phyloP scores from a whole-genome alignment of 2,888 invertebrate genomes.

The Cantharis rufa region DNA sequence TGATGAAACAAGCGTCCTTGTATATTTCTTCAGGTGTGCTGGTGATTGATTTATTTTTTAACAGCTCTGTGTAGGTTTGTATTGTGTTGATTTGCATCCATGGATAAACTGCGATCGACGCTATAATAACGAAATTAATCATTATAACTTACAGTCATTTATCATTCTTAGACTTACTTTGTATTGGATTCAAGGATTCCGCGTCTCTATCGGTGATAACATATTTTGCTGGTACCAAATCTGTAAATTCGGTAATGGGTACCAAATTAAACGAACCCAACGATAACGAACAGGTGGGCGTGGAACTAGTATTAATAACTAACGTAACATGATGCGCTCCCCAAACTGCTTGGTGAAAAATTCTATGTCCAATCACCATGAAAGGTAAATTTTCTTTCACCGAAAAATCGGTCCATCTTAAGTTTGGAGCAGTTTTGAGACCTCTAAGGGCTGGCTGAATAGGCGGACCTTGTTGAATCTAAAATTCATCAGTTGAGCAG shows the following conservation, averaged over 20 bases:
- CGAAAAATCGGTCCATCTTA: conserved; percentile 75
- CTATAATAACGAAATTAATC: conserved; percentile 55
- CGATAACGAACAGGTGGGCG: conserved; percentile 57
- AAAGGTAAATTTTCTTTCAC: conserved; percentile 54
- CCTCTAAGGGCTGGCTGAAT: conserved; percentile 72
- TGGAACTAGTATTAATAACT: conserved; percentile 67
- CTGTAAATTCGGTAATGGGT: conserved; percentile 81
- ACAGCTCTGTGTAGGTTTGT: conserved; percentile 67
- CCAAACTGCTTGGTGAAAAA: conserved; percentile 80
- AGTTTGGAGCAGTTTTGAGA: conserved; percentile 72
- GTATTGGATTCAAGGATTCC: conserved; percentile 66
- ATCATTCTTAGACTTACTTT: conserved; percentile 59
- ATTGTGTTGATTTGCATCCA: conserved; percentile 76
- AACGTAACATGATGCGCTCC: conserved; percentile 71
- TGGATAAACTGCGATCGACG: conserved; percentile 77
- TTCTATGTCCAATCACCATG: conserved; percentile 69
- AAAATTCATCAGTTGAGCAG: neutral
- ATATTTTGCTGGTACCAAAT: conserved; percentile 72
- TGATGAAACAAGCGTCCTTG: conserved; percentile 74
- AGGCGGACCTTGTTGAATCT: conserved; percentile 72
- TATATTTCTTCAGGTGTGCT: conserved; percentile 54
- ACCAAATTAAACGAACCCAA: conserved; percentile 69
- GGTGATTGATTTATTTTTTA: conserved; percentile 59
- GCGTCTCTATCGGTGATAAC: conserved; percentile 59
- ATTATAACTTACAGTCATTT: neutral